These are phyloP conservation scores for Pantala flavescens DNA, from an alignment of 1,140 invertebrate species.

Conservation along the genomic window DNA sequence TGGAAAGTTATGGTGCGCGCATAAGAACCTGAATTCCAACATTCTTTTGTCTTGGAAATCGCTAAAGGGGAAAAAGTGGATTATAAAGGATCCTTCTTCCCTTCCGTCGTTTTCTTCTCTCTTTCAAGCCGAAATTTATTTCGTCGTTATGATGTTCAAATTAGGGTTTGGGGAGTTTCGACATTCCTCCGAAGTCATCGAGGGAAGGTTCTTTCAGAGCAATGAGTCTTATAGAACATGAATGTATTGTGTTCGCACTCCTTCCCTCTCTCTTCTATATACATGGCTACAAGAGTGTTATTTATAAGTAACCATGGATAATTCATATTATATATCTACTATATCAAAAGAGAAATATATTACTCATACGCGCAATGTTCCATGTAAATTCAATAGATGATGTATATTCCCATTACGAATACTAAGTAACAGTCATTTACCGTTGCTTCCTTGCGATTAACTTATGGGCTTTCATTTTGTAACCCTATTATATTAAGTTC, in stretches of 20 bases:
- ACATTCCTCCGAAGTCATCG: not conserved
- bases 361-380: too few species aligned
- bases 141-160: not conserved
- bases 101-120: not conserved
- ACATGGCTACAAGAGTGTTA: too few species aligned
- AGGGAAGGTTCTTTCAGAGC: not conserved
- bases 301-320: too few species aligned
- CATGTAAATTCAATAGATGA: too few species aligned
- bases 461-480: too few species aligned
- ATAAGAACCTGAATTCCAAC: not conserved
- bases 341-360: too few species aligned
- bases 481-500: too few species aligned
- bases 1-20: not conserved
- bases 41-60: not conserved
- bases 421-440: too few species aligned
- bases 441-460: too few species aligned
- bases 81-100: not conserved
- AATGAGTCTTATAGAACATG: not conserved
- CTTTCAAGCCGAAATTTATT: not conserved
- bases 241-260: not conserved
- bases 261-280: not conserved
- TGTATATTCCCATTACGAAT: too few species aligned
- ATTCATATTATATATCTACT: too few species aligned
- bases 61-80: not conserved
- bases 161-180: not conserved